Percentiles rank a stretch among this genome's conserved stretches.
Evolutionary conservation across 2,797 vertebrate genomes (phyloP).

Genomic region (Loriculus beryllinus): DNA sequence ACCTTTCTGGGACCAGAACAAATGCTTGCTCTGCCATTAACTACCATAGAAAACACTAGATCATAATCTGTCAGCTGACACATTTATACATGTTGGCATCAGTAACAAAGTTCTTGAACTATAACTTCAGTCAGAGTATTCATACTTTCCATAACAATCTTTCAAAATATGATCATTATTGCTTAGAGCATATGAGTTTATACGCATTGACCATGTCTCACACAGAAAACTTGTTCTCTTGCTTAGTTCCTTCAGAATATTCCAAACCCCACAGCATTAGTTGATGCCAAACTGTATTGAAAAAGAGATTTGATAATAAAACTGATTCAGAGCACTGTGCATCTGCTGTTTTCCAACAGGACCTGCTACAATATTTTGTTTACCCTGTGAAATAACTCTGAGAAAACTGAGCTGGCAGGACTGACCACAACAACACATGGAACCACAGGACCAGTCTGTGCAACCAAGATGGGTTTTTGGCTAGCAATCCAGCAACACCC

Average conservation of each 20-base stretch:
- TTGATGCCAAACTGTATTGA: neutral
- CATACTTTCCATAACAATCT: neutral
- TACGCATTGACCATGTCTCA: neutral
- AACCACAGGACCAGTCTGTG: neutral
- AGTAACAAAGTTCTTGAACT: neutral
- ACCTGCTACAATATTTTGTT: neutral
- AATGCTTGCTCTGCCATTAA: neutral
- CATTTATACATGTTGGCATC: rapidly evolving
- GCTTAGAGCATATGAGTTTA: neutral
- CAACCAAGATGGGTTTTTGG: neutral
- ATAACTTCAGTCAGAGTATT: neutral
- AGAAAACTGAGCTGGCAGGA: neutral
- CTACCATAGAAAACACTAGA: neutral
- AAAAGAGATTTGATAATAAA: neutral
- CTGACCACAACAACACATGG: neutral
- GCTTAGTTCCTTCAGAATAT: neutral
- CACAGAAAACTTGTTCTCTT: neutral
- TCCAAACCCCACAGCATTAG: neutral
- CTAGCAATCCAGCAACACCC: neutral
- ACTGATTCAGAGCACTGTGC: neutral
- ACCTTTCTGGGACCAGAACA: neutral
- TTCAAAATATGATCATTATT: neutral
- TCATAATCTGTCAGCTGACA: neutral
- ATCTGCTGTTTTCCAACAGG: neutral
- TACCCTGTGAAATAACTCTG: neutral